Conservation (phyloP, 1,140 invertebrate genomes). For the Ostrea denselamellosa region DNA sequence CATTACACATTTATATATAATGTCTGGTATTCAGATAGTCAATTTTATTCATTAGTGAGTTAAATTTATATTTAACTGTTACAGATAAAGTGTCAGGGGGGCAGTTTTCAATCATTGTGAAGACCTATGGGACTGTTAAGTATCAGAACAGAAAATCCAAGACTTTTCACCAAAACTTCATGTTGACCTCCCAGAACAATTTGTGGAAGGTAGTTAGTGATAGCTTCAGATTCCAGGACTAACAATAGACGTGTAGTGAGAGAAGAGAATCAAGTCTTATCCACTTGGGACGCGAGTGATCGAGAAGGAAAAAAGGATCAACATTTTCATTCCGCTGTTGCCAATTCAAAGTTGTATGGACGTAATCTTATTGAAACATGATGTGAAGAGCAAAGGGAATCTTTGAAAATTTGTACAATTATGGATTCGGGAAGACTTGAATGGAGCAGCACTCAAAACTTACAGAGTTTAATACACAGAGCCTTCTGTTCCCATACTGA, state of each 20-base stretch:
- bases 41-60: not conserved
- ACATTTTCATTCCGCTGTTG: not conserved
- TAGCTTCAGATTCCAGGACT: conserved; percentile 87
- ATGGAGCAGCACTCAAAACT: too few relatives aligned
- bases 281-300: not conserved
- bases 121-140: conserved; percentile 68
- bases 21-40: not conserved
- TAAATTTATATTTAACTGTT: conserved; percentile 41
- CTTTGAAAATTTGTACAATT: not conserved
- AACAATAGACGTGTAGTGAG: not conserved
- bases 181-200: conserved; percentile 89
- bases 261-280: not conserved
- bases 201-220: conserved; percentile 95
- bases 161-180: conserved; percentile 89
- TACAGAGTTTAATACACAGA: too few relatives aligned
- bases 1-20: too few relatives aligned
- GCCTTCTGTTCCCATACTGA: too few relatives aligned
- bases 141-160: conserved; percentile 80
- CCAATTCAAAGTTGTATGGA: not conserved
- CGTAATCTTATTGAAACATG: not conserved
- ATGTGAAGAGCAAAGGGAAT: not conserved
- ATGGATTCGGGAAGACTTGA: not conserved
- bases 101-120: conserved; percentile 68
- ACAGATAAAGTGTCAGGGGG: conserved; percentile 62
- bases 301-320: not conserved